These are phyloP conservation scores for Eurosta solidaginis DNA, from an alignment of 1,140 invertebrate genomes.

Conservation along the genomic window DNA sequence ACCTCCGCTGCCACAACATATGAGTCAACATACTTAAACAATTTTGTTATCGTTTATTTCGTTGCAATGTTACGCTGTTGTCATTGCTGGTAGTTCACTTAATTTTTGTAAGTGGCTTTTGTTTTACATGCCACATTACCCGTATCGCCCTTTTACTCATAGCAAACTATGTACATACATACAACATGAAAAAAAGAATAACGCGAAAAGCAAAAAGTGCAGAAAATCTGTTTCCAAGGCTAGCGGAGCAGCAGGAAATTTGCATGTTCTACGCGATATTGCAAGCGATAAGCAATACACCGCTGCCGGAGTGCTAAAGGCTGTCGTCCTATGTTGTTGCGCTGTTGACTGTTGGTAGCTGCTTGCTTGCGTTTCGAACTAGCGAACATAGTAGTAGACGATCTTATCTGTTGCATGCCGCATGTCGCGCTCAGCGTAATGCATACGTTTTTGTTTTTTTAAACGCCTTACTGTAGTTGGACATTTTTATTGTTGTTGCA, in stretches of 20 bases:
- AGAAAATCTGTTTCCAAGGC: conserved; percentile 34
- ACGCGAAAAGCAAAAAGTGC: background rate
- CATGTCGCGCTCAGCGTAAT: conserved; percentile 10
- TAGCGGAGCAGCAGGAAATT: conserved; percentile 47
- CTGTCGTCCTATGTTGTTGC: background rate
- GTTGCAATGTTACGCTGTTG: background rate
- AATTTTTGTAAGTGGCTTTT: conserved; percentile 27
- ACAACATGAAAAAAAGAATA: background rate
- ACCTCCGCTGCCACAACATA: background rate
- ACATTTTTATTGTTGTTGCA: background rate
- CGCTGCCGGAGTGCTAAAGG: conserved; percentile 21
- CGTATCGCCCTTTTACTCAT: conserved; percentile 2
- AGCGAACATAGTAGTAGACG: conserved; percentile 25
- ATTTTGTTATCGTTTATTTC: conserved; percentile 23
- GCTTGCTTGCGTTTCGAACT: background rate
- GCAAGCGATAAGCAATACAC: conserved; percentile 52
- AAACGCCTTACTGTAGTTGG: background rate
- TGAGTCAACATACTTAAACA: background rate
- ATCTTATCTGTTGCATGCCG: conserved; percentile 52
- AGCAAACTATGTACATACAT: background rate
- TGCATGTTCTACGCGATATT: conserved; percentile 56
- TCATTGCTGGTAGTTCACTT: conserved; percentile 23
- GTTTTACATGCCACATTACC: conserved; percentile 25
- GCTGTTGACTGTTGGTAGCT: background rate
- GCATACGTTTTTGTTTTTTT: conserved; percentile 22